Evolutionary conservation across 2,113 vertebrate genomes (phyloP).

Genomic region (Galeopterus variegatus): DNA sequence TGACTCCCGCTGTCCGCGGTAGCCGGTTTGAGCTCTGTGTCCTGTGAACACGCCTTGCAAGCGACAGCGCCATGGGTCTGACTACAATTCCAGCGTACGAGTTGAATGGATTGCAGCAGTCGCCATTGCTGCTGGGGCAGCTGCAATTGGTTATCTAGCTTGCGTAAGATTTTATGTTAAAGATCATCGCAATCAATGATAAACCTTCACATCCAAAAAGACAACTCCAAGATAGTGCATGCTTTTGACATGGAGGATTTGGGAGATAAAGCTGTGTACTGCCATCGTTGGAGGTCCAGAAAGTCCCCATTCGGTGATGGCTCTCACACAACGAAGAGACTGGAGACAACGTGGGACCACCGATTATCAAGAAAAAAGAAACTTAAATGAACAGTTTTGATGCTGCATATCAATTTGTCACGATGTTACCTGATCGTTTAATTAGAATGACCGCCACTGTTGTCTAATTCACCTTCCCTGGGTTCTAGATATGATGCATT

Average conservation of each 20-base stretch:
- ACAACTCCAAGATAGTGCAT: slow-evolving; percentile 95
- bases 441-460: slow-evolving; percentile 76
- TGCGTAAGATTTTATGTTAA: slow-evolving; percentile 91
- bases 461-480: slow-evolving; percentile 79
- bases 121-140: slow-evolving; percentile 91
- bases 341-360: slow-evolving; percentile 94
- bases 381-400: slow-evolving; percentile 86
- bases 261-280: slow-evolving; percentile 95
- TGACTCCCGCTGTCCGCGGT: not conserved
- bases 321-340: slow-evolving; percentile 94
- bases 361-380: slow-evolving; percentile 95
- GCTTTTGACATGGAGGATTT: slow-evolving; percentile 95
- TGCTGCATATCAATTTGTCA: slow-evolving; percentile 70
- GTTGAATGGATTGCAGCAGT: slow-evolving; percentile 91
- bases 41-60: slow-evolving; percentile 64
- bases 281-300: slow-evolving; percentile 95
- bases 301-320: slow-evolving; percentile 96
- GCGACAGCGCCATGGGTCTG: slow-evolving; percentile 82
- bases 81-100: slow-evolving; percentile 75
- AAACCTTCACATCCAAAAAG: slow-evolving; percentile 94
- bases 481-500: slow-evolving; percentile 82
- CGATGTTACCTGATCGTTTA: slow-evolving; percentile 82
- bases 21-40: not conserved
- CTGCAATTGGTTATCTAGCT: slow-evolving; percentile 91
- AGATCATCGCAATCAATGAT: slow-evolving; percentile 90